These are phyloP conservation scores for Tupaia chinensis DNA, from an alignment of 2,113 vertebrate genomes.

Conservation along the genomic window DNA sequence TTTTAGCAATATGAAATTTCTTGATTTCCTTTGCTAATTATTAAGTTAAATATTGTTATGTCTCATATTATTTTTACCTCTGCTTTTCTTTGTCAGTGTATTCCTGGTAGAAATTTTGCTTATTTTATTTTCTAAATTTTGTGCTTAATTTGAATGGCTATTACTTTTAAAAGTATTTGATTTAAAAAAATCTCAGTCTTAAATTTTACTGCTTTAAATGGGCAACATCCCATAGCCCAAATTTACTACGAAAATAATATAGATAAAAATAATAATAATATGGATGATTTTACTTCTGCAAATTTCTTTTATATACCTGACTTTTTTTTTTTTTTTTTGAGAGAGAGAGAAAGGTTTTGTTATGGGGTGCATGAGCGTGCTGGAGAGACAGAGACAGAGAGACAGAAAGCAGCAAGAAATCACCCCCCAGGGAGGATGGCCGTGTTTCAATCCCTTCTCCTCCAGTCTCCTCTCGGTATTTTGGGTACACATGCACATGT, in stretches of 20 bases:
- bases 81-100: not conserved
- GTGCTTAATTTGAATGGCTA: not conserved
- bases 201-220: not conserved
- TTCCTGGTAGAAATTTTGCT: not conserved
- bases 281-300: not conserved
- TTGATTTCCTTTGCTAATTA: not conserved
- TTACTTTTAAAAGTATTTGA: not conserved
- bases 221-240: not conserved
- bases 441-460: too few relatives aligned
- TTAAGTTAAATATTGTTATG: not conserved
- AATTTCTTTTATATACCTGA: not conserved
- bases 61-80: not conserved
- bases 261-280: too few relatives aligned
- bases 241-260: not conserved
- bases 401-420: too few relatives aligned
- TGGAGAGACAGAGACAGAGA: too few relatives aligned
- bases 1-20: slow-evolving; percentile 13
- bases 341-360: too few relatives aligned
- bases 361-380: too few relatives aligned
- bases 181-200: not conserved
- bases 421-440: too few relatives aligned
- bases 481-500: too few relatives aligned
- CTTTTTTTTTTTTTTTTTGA: not conserved
- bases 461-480: too few relatives aligned
- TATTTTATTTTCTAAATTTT: slow-evolving; percentile 1